Evolutionary conservation across 2,113 vertebrate species (phyloP).

Genomic region (Bagarius yarrelli): DNA sequence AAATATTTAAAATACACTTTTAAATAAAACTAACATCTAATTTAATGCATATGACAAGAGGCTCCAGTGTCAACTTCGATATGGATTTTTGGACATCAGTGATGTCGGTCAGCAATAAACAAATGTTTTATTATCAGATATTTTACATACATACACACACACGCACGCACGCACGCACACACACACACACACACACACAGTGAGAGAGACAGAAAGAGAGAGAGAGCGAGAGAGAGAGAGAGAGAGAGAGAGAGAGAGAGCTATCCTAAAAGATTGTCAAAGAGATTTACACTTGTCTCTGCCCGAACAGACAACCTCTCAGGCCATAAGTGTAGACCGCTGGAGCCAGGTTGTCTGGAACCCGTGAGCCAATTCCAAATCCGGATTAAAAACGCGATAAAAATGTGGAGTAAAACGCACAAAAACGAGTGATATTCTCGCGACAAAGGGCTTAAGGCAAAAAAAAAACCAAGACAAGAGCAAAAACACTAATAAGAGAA

Average conservation of each 20-base stretch:
- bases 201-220: neutral
- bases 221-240: too few species aligned
- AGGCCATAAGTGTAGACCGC: constrained; percentile 88
- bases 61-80: neutral
- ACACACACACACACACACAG: neutral
- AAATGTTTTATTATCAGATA: constrained; percentile 2
- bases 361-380: constrained; percentile 66
- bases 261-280: constrained; percentile 70
- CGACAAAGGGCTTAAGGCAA: constrained; percentile 54
- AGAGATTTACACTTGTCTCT: constrained; percentile 96
- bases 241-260: constrained; percentile 13
- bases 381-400: constrained; percentile 73
- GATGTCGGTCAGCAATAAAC: neutral
- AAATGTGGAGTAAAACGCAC: constrained; percentile 63
- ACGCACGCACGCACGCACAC: constrained; percentile 8
- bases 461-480: neutral
- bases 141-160: neutral
- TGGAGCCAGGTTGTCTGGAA: constrained; percentile 94
- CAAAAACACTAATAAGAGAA: neutral
- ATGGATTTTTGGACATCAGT: neutral
- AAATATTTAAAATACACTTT: neutral
- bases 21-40: neutral
- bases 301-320: constrained; percentile 73
- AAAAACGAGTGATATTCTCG: constrained; percentile 56
- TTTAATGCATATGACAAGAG: neutral